Base-by-base conservation (phyloP, 1,140 invertebrate species). In the Holcopasites calliopsidis region DNA sequence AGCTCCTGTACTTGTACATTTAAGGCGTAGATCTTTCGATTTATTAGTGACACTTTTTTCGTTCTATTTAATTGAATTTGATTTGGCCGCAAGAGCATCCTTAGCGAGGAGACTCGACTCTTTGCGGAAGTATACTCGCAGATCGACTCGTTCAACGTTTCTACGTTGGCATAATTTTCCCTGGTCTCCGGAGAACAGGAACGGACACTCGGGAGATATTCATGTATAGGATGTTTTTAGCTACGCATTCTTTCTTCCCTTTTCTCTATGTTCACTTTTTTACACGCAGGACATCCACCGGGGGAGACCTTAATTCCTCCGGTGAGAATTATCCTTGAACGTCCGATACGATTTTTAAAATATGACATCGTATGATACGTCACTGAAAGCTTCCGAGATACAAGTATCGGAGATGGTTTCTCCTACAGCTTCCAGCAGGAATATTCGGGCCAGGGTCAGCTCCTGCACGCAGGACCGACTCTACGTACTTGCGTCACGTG, bases 361-460 rank as follows among this genome's bases (percentile, higher is more conserved):
- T 11, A 11, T 11, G 11, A 11, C 2, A 26, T 4, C 23, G 16
- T 26, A 13, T 21, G 50, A 52, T 13, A 13, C 26, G 50, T 28
- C 23, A 26, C 26, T 52, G 23, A 10, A 16, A 52, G 50, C 11
- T 13, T 11, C 18, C 11, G 11, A 1, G 16, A 60, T 26, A 8
- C 26, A 8, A 16, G 26, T 28, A 54, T 7, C 23, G 10, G 16
- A 54, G 26, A 28, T 28, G 28, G 28, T 8, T 28, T 55, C 18
- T 55, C 54, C 18, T n/a, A n/a, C n/a, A n/a, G n/a, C n/a, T n/a
- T n/a, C n/a, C n/a, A n/a, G 23, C 21, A 49, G 21, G 64, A 61
- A n/a, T n/a, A n/a, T 62, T 16, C 49, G 28, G 77, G 79, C 47
- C 79, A 82, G 55, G 79, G 79, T 76, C 73, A 66, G 11, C 42